Conservation (phyloP, 2,113 vertebrate species). For the Tenebrosternarchus preto region DNA sequence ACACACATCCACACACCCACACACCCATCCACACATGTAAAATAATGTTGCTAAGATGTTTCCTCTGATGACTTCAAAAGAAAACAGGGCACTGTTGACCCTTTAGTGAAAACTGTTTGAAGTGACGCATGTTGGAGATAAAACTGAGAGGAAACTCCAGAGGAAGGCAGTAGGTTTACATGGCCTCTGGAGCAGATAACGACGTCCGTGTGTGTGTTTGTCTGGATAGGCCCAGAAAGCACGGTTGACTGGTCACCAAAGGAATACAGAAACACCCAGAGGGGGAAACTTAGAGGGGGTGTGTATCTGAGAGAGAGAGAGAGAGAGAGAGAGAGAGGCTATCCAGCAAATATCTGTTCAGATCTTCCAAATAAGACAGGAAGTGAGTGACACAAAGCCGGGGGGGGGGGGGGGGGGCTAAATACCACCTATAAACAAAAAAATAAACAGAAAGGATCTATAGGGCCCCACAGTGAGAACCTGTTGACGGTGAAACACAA, state of each 20-base stretch:
- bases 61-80: slow-evolving; percentile 14
- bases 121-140: slow-evolving; percentile 15
- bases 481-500: too few species aligned
- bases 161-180: slow-evolving; percentile 58
- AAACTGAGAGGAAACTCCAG: slow-evolving; percentile 25
- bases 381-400: not conserved
- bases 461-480: too few species aligned
- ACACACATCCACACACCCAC: too few species aligned
- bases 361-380: slow-evolving; percentile 16
- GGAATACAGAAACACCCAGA: slow-evolving; percentile 57
- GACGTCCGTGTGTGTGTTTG: slow-evolving; percentile 62
- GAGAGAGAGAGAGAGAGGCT: too few species aligned
- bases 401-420: not conserved
- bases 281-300: not conserved
- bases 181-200: slow-evolving; percentile 61
- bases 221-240: slow-evolving; percentile 50
- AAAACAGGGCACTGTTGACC: slow-evolving; percentile 26
- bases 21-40: slow-evolving; percentile 29
- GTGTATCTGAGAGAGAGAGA: not conserved
- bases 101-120: slow-evolving; percentile 46
- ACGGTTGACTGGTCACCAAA: slow-evolving; percentile 62
- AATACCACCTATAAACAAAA: too few species aligned
- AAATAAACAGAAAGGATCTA: too few species aligned
- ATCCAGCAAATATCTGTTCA: not conserved
- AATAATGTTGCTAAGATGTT: slow-evolving; percentile 46